Evolutionary conservation across 2,113 vertebrate genomes (phyloP).

Genomic region (Percina caprodes): DNA sequence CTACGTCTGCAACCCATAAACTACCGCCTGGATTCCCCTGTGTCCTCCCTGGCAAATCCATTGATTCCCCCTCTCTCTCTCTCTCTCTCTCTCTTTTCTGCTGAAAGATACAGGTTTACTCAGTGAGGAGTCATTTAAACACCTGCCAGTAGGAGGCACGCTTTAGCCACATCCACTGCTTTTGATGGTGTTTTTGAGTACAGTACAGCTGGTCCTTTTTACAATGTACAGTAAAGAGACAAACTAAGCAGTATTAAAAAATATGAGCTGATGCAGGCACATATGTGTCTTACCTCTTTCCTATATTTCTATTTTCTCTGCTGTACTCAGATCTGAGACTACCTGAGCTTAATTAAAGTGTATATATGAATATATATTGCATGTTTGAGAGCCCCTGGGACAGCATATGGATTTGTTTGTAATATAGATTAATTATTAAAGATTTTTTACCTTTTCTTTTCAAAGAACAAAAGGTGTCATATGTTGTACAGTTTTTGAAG

Average conservation of each 20-base stretch:
- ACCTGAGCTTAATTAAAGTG: neutral
- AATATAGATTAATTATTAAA: neutral
- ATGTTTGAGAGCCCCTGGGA: neutral
- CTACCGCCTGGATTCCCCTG: conserved; percentile 70
- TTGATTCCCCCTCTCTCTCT: conserved; percentile 59
- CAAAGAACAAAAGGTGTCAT: neutral
- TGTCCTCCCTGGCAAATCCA: conserved; percentile 66
- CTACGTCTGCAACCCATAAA: conserved; percentile 71
- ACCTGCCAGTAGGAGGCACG: conserved; percentile 76
- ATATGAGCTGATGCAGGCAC: neutral
- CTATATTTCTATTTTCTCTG: neutral
- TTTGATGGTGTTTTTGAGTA: neutral
- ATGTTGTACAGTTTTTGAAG: neutral
- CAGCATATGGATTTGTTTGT: neutral
- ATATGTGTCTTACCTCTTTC: neutral
- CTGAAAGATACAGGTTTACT: conserved; percentile 72
- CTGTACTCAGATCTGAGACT: neutral
- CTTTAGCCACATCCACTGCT: conserved; percentile 64
- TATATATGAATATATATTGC: neutral
- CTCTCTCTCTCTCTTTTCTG: conserved; percentile 20
- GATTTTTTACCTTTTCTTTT: neutral
- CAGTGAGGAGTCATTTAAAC: conserved; percentile 23
- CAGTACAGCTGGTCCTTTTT: neutral
- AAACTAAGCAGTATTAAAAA: neutral
- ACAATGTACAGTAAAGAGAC: conserved; percentile 14